Base-by-base conservation (phyloP, 1,140 invertebrate genomes). In the Condylostylus longicornis region DNA sequence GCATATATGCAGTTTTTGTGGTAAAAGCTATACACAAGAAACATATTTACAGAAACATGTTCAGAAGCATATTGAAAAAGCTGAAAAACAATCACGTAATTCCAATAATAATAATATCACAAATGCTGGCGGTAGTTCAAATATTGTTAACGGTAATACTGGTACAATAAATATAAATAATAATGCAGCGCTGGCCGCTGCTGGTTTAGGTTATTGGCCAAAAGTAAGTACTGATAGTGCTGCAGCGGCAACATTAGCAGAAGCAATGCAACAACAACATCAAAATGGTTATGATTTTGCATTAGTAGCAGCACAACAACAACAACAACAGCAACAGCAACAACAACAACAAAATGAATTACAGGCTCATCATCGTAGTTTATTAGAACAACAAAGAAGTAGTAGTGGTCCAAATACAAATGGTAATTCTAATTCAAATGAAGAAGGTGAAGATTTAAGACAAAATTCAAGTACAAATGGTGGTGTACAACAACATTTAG, bases 41-140 rank as follows among this genome's bases (percentile, higher is more conserved):
- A 95, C 91, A 8, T 97, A 97, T 61, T 68, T 98, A 51, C 85
- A 85, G 43, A 94, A 98, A 58, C 95, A 99, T 63, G 90, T 98
- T 88, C 88, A 95, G 56, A 98, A 98, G 57, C 94, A 98, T 55
- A 79, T 86, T 9, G 84, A 91, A 50, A 65, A 85, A 37, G 77
- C 82, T 35, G 85, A 90, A 54, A 88, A 88, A 61, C 69, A 83
- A 21, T 76, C 80, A 2, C 82, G 82, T 37, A 68, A 36, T 65
- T 69, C 6, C 62, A 63, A 6, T 62, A 32, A 35, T 34, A 30
- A 13, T 31, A 29, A 41, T 0, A 40, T 36, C 18, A 20, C 41
- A 9, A 52, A 51, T 9, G 28, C 51, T 18, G 51, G 49, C 33
- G 79, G 59, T 45, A 69, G n/a, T n/a, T n/a, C n/a, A n/a, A n/a